These are phyloP conservation scores for Gnatocerus cornutus DNA, from an alignment of 2,888 invertebrate species.

Conservation along the genomic window DNA sequence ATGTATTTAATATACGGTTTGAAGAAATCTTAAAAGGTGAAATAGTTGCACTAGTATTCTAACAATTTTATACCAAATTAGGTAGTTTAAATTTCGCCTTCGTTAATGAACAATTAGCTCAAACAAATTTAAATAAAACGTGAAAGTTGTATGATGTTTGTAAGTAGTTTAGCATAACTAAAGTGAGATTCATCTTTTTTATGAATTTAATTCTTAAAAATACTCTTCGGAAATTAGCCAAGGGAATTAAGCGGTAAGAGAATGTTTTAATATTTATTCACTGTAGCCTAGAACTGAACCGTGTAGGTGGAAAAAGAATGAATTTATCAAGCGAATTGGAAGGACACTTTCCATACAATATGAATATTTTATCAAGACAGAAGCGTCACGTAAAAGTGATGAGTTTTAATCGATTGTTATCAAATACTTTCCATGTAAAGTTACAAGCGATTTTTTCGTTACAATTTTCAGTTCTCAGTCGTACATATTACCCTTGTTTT, in stretches of 20 bases:
- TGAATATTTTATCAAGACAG: not conserved
- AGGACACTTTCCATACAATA: too few species aligned
- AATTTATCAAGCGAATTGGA: too few species aligned
- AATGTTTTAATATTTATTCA: not conserved
- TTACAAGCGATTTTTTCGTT: too few species aligned
- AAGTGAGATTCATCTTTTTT: constrained; percentile 35
- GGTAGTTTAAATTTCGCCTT: too few species aligned
- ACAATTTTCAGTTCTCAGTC: too few species aligned
- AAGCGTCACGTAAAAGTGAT: not conserved
- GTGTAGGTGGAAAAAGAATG: too few species aligned
- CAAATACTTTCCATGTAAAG: not conserved
- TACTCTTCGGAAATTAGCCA: constrained; percentile 57
- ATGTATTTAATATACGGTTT: not conserved
- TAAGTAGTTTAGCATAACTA: too few species aligned
- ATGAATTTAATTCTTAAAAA: constrained; percentile 61
- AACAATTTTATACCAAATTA: too few species aligned
- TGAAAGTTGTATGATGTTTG: not conserved
- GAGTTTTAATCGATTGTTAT: not conserved
- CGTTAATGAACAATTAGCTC: not conserved
- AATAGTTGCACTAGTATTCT: not conserved
- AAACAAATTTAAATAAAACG: not conserved
- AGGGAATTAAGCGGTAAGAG: constrained; percentile 57
- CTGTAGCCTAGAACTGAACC: too few species aligned
- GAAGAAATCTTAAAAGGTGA: not conserved
- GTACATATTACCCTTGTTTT: too few species aligned